Evolutionary conservation across 2,888 invertebrate species (phyloP), one percentile per base, ranked within the genome.

Genomic region (Aphrophora alni): DNA sequence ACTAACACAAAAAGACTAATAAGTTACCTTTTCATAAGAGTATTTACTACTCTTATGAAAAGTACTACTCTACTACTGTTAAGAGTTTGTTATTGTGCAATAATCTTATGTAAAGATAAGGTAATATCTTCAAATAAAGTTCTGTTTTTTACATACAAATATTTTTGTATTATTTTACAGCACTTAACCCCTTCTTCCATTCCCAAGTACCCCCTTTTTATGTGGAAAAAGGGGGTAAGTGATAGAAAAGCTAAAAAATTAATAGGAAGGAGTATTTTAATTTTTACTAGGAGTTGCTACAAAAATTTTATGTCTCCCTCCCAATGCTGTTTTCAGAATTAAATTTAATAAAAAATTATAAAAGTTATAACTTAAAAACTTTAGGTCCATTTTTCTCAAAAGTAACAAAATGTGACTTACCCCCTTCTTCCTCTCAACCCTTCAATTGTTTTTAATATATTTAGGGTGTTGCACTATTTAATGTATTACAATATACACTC

Each of bases 381-480:
- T 71, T 21, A 71, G 71, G 8, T 71, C 71, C 71, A 17, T 71
- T 71, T 71, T 71, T 71, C 71, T 71, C 24, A 71, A 71, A 71
- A 71, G 21, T 71, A 10, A 71, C 71, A 71, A 71, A 71, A 71
- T 21, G 24, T 24, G 3, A 71, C 71, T 27, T 71, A 17, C 71
- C 71, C 14, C 71, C 33, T 33, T 33, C 8, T 5, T 33, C 33
- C 33, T 5, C 33, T 33, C 8, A 33, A 33, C 33, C 33, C 33
- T 33, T 33, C 33, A 33, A 33, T 33, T 33, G 8, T 33, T n/a
- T n/a, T n/a, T n/a, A n/a, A n/a, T n/a, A n/a, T n/a, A n/a, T n/a
- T n/a, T n/a, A n/a, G n/a, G n/a, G n/a, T n/a, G n/a, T n/a, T n/a
- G n/a, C n/a, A n/a, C n/a, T n/a, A n/a, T n/a, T n/a, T n/a, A n/a